Percentiles rank a stretch among this genome's conserved stretches.
phyloP scores from a whole-genome alignment of 23 tunicate species.

The Ciona savignyi region DNA sequence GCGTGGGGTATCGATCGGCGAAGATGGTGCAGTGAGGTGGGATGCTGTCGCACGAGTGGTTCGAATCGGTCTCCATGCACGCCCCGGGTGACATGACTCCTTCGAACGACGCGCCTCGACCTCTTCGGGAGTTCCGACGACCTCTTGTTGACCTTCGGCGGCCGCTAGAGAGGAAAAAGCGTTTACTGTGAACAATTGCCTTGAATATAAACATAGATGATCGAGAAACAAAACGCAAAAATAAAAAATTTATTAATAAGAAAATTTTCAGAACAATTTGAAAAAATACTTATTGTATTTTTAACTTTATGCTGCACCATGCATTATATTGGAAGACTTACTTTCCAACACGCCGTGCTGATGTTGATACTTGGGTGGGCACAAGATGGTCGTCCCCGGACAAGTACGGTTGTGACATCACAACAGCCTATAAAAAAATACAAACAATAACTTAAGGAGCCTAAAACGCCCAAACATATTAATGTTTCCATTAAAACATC shows the following conservation, averaged over 20 bases:
- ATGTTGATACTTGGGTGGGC: neutral
- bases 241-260: too few relatives aligned
- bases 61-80: slow-evolving; percentile 35
- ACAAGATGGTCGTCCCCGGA: neutral
- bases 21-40: slow-evolving; percentile 1
- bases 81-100: slow-evolving; percentile 39
- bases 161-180: too few relatives aligned
- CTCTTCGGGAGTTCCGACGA: slow-evolving; percentile 20
- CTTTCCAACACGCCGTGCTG: neutral
- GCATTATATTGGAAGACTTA: neutral
- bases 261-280: too few relatives aligned
- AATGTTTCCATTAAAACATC: too few relatives aligned
- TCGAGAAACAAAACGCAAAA: too few relatives aligned
- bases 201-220: too few relatives aligned
- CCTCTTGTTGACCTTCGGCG: slow-evolving; percentile 25
- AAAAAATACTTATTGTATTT: too few relatives aligned
- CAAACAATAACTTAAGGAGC: neutral
- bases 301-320: neutral
- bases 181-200: too few relatives aligned
- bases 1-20: slow-evolving; percentile 2
- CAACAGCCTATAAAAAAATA: neutral
- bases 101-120: slow-evolving; percentile 30
- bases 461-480: too few relatives aligned
- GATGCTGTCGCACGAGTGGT: slow-evolving; percentile 29
- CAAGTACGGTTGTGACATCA: neutral